phyloP scores from a whole-genome alignment of 2,888 invertebrate genomes.

The Acleris sparsana region DNA sequence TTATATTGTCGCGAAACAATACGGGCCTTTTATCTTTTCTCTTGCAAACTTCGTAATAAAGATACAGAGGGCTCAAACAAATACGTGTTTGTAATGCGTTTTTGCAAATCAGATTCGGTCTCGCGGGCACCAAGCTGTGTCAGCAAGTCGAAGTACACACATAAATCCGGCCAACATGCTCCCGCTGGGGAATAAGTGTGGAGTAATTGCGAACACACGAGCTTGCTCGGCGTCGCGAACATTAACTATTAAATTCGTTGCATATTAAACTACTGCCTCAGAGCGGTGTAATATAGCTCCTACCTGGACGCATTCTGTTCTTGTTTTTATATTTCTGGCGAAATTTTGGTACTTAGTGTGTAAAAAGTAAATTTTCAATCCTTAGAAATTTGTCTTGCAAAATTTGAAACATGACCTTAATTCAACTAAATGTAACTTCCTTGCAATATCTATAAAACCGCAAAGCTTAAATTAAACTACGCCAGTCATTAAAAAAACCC shows the following conservation, averaged over 20 bases:
- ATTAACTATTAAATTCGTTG: constrained; percentile 84
- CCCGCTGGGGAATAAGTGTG: constrained; percentile 73
- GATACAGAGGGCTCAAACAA: constrained; percentile 34
- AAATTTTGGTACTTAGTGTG: constrained; percentile 20
- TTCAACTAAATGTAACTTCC: no score
- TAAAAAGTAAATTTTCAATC: constrained; percentile 7
- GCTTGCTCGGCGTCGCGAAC: constrained; percentile 70
- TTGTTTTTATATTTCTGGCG: constrained; percentile 44
- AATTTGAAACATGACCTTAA: no score
- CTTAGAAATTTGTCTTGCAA: neutral
- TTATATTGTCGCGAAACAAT: constrained; percentile 29
- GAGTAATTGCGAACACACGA: constrained; percentile 78
- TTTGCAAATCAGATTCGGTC: constrained; percentile 57
- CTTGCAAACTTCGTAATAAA: constrained; percentile 34
- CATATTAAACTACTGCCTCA: constrained; percentile 79
- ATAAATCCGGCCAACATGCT: constrained; percentile 69
- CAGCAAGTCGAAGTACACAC: constrained; percentile 68
- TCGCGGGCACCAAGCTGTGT: constrained; percentile 58
- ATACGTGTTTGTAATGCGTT: constrained; percentile 39
- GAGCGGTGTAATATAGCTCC: constrained; percentile 65
- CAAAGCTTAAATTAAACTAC: no score
- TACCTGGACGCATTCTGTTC: constrained; percentile 57
- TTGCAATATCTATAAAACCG: no score
- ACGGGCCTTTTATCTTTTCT: constrained; percentile 28
- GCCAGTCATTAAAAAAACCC: no score